Conservation (phyloP, 2,888 invertebrate genomes). For the Apeira syringaria region DNA sequence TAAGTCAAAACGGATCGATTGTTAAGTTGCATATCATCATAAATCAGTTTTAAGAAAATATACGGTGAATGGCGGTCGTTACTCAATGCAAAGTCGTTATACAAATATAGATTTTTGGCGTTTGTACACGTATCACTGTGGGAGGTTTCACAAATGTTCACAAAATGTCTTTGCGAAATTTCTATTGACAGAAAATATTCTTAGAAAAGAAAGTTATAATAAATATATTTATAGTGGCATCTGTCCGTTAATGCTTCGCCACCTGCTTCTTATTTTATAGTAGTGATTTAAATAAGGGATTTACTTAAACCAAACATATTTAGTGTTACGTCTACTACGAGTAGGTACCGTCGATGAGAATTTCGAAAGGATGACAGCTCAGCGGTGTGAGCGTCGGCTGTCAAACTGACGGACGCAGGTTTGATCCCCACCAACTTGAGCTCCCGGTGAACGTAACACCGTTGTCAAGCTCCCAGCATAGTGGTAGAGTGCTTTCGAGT, state of each 20-base stretch:
- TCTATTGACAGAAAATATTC: conserved; percentile 53
- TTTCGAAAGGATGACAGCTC: too few relatives aligned
- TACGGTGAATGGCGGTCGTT: conserved; percentile 64
- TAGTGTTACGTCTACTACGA: too few relatives aligned
- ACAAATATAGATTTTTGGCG: conserved; percentile 81
- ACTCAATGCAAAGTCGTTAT: conserved; percentile 79
- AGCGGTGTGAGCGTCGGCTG: neutral
- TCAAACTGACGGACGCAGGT: too few relatives aligned
- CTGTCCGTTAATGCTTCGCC: conserved; percentile 51
- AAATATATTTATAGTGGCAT: conserved; percentile 45
- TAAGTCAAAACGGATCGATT: conserved; percentile 74
- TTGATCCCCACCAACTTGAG: too few relatives aligned
- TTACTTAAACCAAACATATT: conserved; percentile 3
- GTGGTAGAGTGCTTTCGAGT: too few relatives aligned
- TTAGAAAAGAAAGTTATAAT: conserved; percentile 71
- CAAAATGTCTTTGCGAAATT: conserved; percentile 61
- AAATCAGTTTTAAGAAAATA: conserved; percentile 75
- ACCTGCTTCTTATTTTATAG: conserved; percentile 40
- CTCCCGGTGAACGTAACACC: too few relatives aligned
- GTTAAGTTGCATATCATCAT: conserved; percentile 77
- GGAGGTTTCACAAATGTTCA: conserved; percentile 69
- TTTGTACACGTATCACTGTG: conserved; percentile 78
- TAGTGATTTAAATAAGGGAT: conserved; percentile 14
- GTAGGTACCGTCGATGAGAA: too few relatives aligned
- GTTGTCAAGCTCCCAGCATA: too few relatives aligned